A percentile compares a stretch with the other conserved stretches of the same genome.
Conservation (phyloP, 2,113 vertebrate species). For the Colius striatus region DNA sequence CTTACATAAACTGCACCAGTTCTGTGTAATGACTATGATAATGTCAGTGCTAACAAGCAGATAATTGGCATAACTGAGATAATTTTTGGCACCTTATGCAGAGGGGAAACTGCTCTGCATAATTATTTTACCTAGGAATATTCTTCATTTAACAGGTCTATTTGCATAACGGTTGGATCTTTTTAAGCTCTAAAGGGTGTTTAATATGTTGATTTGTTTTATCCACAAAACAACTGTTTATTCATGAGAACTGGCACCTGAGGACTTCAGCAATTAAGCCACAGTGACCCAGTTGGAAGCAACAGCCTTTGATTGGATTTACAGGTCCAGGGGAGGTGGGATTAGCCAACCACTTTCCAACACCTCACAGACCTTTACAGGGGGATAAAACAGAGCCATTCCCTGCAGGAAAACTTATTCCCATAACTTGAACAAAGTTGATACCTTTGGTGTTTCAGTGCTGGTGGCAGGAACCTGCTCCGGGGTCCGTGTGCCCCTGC, state of each 20-base stretch:
- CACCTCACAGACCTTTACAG: neutral
- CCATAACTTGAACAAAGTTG: neutral
- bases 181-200: slow-evolving; percentile 35
- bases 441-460: neutral
- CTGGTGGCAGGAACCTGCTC: neutral
- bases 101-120: slow-evolving; percentile 77
- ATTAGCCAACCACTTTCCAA: neutral
- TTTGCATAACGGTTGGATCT: slow-evolving; percentile 78
- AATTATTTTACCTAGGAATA: slow-evolving; percentile 81
- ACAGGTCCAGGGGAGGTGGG: neutral
- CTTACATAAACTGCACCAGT: slow-evolving; percentile 70
- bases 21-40: slow-evolving; percentile 79
- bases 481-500: accelerated
- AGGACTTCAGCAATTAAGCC: slow-evolving; percentile 23
- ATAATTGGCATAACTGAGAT: slow-evolving; percentile 81
- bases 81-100: slow-evolving; percentile 82
- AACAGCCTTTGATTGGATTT: neutral
- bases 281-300: slow-evolving; percentile 8
- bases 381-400: neutral
- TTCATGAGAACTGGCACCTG: slow-evolving; percentile 40
- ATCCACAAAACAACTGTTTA: slow-evolving; percentile 34
- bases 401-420: neutral
- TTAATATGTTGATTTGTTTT: slow-evolving; percentile 57
- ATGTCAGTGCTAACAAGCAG: slow-evolving; percentile 81
- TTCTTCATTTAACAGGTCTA: slow-evolving; percentile 78